Percentiles rank a stretch among this genome's conserved stretches.
Conservation (phyloP, 2,113 vertebrate species). For the Gasterosteus aculeatus region DNA sequence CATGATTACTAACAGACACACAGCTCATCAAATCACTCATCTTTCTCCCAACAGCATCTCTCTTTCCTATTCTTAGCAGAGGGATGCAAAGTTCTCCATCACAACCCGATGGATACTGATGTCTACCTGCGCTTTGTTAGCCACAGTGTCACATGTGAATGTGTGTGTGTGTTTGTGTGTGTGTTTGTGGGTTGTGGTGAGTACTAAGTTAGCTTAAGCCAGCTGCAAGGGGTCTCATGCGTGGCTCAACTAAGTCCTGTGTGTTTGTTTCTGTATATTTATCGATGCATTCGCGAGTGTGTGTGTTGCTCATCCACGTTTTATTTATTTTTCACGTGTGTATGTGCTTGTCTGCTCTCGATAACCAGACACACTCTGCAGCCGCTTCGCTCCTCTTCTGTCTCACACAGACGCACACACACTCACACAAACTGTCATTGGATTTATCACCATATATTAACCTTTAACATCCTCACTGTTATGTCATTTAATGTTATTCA, state of each 20-base stretch:
- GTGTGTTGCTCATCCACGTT: conserved; percentile 11
- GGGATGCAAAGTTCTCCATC: conserved; percentile 58
- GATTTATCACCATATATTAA: conserved; percentile 46
- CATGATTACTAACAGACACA: conserved; percentile 61
- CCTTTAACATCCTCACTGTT: conserved; percentile 43
- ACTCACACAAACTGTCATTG: conserved; percentile 16
- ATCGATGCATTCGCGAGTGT: conserved; percentile 10
- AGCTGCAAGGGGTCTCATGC: conserved; percentile 43
- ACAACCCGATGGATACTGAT: conserved; percentile 59
- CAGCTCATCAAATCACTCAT: conserved; percentile 37
- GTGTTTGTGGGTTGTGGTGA: conserved; percentile 29
- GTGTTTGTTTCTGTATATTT: conserved; percentile 42
- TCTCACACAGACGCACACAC: conserved; percentile 15
- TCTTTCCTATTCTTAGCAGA: conserved; percentile 65
- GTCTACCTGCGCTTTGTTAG: conserved; percentile 35
- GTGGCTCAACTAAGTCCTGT: conserved; percentile 49
- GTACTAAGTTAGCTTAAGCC: conserved; percentile 46
- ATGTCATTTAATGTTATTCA: conserved; percentile 43
- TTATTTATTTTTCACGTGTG: conserved; percentile 30
- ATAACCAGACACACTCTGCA: background rate
- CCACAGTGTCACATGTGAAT: conserved; percentile 6
- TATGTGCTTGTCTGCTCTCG: conserved; percentile 4
- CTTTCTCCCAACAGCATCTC: conserved; percentile 37
- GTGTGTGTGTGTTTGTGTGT: conserved; percentile 17
- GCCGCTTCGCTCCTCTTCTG: background rate